Evolutionary conservation across 2,113 vertebrate genomes (phyloP).

Genomic region (Ophiodon elongatus): DNA sequence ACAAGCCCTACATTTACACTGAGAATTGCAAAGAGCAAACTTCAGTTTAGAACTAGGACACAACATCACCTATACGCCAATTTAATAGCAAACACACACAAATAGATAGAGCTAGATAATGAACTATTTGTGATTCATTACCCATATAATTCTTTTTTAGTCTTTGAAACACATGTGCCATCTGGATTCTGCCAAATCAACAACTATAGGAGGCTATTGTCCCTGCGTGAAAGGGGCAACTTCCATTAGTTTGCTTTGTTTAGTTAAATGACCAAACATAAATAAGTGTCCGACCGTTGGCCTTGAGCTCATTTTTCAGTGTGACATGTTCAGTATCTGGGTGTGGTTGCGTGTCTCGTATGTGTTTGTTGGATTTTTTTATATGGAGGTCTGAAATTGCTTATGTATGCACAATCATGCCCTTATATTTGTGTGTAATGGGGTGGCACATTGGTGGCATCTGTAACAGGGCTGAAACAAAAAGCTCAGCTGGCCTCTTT

Average conservation of each 20-base stretch:
- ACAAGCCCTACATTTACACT: background rate
- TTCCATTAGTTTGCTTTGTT: constrained; percentile 41
- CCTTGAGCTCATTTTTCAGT: constrained; percentile 44
- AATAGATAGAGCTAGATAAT: background rate
- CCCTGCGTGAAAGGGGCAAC: background rate
- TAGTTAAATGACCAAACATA: constrained; percentile 15
- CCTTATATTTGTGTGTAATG: constrained; percentile 62
- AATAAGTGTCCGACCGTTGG: background rate
- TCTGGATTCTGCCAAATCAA: background rate
- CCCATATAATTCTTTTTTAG: background rate
- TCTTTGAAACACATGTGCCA: background rate
- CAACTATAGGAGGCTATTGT: background rate
- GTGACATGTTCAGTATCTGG: constrained; percentile 1
- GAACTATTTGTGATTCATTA: background rate
- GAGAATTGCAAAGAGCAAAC: background rate
- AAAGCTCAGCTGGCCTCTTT: constrained; percentile 54
- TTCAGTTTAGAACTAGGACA: background rate
- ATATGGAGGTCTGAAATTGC: background rate
- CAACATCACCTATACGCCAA: background rate
- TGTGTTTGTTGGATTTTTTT: background rate
- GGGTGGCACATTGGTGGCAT: constrained; percentile 60
- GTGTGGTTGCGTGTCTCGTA: constrained; percentile 15
- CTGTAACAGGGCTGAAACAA: constrained; percentile 57
- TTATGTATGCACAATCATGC: constrained; percentile 26
- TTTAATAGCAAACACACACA: background rate